phyloP scores from a whole-genome alignment of 2,113 vertebrate species.

The Glareola pratincola region DNA sequence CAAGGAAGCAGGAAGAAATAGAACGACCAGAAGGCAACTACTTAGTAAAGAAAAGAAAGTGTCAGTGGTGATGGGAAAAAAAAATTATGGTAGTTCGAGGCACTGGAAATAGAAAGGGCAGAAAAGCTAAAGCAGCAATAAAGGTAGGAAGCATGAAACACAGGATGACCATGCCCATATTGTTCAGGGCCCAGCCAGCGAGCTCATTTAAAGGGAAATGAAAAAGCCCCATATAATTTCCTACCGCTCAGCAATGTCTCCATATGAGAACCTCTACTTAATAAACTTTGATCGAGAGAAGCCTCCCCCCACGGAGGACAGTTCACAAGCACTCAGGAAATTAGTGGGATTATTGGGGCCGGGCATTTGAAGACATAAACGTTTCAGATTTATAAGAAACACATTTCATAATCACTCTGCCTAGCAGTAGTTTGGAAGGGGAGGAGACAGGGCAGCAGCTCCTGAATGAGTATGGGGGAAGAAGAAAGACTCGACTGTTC shows the following conservation, averaged over 20 bases:
- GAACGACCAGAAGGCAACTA: neutral
- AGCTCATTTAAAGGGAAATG: slow-evolving; percentile 59
- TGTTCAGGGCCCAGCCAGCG: neutral
- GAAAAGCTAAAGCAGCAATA: neutral
- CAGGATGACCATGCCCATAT: slow-evolving; percentile 9
- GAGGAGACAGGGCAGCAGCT: slow-evolving; percentile 44
- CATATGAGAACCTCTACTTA: slow-evolving; percentile 53
- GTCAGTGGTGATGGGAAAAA: neutral
- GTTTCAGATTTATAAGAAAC: slow-evolving; percentile 68
- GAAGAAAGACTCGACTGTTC: slow-evolving; percentile 50
- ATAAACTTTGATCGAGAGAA: slow-evolving; percentile 58
- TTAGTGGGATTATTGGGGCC: slow-evolving; percentile 61
- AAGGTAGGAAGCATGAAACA: slow-evolving; percentile 1
- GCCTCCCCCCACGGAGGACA: slow-evolving; percentile 31
- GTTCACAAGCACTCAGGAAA: slow-evolving; percentile 65
- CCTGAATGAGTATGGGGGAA: slow-evolving; percentile 23
- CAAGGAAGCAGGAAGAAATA: neutral
- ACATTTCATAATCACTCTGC: slow-evolving; percentile 61
- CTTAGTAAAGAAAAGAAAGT: neutral
- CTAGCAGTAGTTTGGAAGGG: slow-evolving; percentile 49
- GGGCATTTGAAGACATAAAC: slow-evolving; percentile 58
- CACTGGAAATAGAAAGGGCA: neutral
- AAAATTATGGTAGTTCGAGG: neutral
- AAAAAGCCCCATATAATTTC: slow-evolving; percentile 52
- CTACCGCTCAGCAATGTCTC: slow-evolving; percentile 40